Base-by-base conservation (phyloP, 2,888 invertebrate species). In the Drosophila eohydei region DNA sequence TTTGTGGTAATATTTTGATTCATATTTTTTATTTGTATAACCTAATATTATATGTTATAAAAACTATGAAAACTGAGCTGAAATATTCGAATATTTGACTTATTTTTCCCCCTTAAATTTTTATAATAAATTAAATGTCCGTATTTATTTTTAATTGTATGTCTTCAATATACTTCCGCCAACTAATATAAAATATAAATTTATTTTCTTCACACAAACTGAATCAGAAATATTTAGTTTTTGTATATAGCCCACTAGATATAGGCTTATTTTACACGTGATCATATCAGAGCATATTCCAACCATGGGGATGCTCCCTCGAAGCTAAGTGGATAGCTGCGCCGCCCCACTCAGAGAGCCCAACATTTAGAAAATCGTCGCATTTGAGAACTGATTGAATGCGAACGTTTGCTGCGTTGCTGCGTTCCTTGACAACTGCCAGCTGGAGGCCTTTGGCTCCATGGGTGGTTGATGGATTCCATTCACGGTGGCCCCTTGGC, bases 401-500 rank as follows among this genome's bases (percentile, higher is more conserved):
- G 65, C 48, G 63, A 41, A 32, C 57, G 48, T 69, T 44, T 38
- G 63, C 64, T 68, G 68, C 66, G 58, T 62, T 50, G 60, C 78
- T 68, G 68, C 66, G 58, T 62, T 50, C 58, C 78, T 36, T 68
- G 68, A 62, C 66, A 77, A 84, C 69, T 72, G 80, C 76, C 82
- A 74, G 87, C 81, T 67, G 81, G 84, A 69, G 61, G 68, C 68
- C 68, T 70, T 28, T 72, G 71, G 71, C 90, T 43, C 85, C 81
- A 72, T 67, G 75, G 91, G 91, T 60, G 90, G 84, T 63, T 89
- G 90, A 90, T 90, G 87, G 84, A 83, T 88, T 81, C 76, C 74
- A 79, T 87, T 83, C 88, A 85, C 66, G 56, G 34, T 46, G 61
- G 56, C 54, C 38, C 41, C 48, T 21, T 21, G 21, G 4, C 57